Evolutionary conservation across 2,797 vertebrate species (phyloP), one percentile per base, ranked within the genome.

Genomic region (Platyrinchus mystaceus): DNA sequence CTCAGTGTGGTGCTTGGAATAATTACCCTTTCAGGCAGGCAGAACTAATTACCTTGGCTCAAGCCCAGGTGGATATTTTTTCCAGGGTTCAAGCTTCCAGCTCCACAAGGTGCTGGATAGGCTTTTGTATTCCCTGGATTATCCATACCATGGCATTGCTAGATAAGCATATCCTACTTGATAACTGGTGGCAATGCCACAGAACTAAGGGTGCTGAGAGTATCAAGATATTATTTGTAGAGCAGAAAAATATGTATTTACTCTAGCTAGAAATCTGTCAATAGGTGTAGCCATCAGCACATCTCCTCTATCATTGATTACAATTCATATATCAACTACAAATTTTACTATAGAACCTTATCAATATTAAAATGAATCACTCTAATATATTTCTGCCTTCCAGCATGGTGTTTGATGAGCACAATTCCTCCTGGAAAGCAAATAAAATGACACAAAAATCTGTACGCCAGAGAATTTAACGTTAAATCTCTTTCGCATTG

Each of bases 41-140:
- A 86, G 89, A 94, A 74, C 77, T 92, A 59, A 92, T 70, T 58
- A 34, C 56, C 32, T 81, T 89, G 92, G 92, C 84, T 70, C 7
- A 3, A 74, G 47, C 32, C 77, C 77, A 84, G 46, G 5, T 3
- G 10, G 60, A 7, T n/a, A 24, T 66, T 67, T 39, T 66, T 77
- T 36, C 8, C 77, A 53, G 56, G 50, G 52, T 46, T 88, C 63
- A 8, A 28, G 41, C 26, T 60, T n/a, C 56, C 4, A 34, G 19
- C 84, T 37, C 87, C 77, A 50, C 34, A 14, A 23, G 10, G 58
- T 7, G 62, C 55, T 34, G 37, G 44, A 20, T 6, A 56, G 78
- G 46, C 49, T 58, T 73, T 14, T 36, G 27, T 39, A 5, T 63
- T 44, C 4, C 1, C 55, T 37, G 14, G 10, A 2, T 63, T 60